Evolutionary conservation across 2,113 vertebrate genomes (phyloP).

Genomic region (Sebastes schlegelii): DNA sequence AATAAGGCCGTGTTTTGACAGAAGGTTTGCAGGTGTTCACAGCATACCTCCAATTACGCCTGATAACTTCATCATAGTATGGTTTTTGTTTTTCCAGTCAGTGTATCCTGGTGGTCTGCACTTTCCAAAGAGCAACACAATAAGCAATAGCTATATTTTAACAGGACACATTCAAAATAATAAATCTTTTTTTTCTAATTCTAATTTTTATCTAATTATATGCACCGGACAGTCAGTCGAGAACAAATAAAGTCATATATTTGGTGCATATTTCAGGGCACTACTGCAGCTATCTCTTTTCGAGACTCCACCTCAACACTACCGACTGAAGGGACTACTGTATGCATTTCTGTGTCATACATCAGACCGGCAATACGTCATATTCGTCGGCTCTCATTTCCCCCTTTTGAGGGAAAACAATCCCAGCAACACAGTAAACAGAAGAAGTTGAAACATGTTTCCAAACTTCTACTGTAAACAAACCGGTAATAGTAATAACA

Average conservation of each 20-base stretch:
- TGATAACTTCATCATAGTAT: neutral
- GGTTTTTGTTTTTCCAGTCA: neutral
- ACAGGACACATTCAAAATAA: neutral
- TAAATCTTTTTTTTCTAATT: neutral
- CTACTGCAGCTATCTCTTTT: neutral
- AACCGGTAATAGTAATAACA: too few relatives aligned
- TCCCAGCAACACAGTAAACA: too few relatives aligned
- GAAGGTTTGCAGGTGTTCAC: conserved; percentile 20
- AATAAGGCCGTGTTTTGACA: conserved; percentile 20
- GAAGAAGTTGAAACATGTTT: too few relatives aligned
- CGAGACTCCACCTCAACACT: neutral
- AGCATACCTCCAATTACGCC: neutral
- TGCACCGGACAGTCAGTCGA: neutral
- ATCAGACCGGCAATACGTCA: too few relatives aligned
- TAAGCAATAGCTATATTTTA: neutral
- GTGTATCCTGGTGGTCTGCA: neutral
- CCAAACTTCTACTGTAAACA: too few relatives aligned
- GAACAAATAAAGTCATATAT: neutral
- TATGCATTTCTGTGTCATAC: too few relatives aligned
- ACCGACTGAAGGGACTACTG: neutral
- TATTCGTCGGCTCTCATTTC: too few relatives aligned
- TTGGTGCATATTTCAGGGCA: neutral
- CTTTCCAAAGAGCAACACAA: too few relatives aligned
- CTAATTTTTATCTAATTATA: neutral
- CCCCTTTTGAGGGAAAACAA: too few relatives aligned